Percentiles rank a stretch among this genome's conserved stretches.
These are phyloP conservation scores for Pyrgus malvae DNA, from an alignment of 2,888 invertebrate species.

Conservation along the genomic window DNA sequence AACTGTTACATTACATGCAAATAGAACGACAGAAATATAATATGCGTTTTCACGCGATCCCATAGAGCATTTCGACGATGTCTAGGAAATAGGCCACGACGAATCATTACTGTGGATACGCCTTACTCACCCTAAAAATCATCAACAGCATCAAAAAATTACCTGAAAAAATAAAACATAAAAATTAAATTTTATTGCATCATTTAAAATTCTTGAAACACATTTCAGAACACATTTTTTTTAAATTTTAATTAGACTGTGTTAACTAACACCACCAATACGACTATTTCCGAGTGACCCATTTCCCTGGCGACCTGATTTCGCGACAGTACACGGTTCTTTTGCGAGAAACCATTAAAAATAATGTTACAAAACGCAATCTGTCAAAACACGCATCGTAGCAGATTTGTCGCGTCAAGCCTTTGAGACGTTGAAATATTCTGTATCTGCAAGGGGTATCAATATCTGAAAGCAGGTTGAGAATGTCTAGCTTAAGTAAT, in stretches of 20 bases:
- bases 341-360: constrained; percentile 46
- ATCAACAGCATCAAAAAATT: constrained; percentile 43
- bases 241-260: constrained; percentile 68
- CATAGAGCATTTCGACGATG: constrained; percentile 30
- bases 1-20: constrained; percentile 64
- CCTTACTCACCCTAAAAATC: constrained; percentile 34
- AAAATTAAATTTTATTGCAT: constrained; percentile 45
- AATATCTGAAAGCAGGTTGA: constrained; percentile 38
- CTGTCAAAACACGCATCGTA: constrained; percentile 62
- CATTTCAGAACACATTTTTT: constrained; percentile 41
- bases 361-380: constrained; percentile 64
- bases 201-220: constrained; percentile 35
- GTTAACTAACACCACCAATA: constrained; percentile 66
- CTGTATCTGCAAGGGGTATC: constrained; percentile 50
- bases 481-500: constrained; percentile 28
- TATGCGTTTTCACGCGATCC: constrained; percentile 51
- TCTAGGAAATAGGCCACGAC: constrained; percentile 50
- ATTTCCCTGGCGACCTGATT: constrained; percentile 69
- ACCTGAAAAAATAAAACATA: constrained; percentile 64
- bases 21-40: constrained; percentile 64
- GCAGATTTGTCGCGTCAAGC: constrained; percentile 58
- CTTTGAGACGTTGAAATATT: constrained; percentile 56
- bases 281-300: constrained; percentile 73
- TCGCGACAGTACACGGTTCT: constrained; percentile 63
- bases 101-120: constrained; percentile 50